A percentile compares a stretch with the other conserved stretches of the same genome.
Conservation (phyloP, 2,888 invertebrate genomes). For the Galeopsomyia nigrocyanea region DNA sequence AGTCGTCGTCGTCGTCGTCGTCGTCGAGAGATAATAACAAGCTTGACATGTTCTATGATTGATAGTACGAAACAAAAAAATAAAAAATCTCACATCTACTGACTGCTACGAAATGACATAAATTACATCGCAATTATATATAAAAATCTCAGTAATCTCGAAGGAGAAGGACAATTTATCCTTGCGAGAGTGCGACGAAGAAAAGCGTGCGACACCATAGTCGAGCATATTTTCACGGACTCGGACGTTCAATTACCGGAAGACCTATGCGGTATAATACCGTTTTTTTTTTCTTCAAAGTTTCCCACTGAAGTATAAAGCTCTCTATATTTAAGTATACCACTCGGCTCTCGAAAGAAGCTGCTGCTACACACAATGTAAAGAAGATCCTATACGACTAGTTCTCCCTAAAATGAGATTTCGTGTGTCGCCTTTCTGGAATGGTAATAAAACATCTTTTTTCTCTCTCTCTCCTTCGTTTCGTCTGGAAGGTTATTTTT, state of each 20-base stretch:
- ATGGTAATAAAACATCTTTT: conserved; percentile 13
- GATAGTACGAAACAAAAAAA: no score
- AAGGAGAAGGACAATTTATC: background rate
- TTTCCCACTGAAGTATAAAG: conserved; percentile 15
- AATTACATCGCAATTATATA: background rate
- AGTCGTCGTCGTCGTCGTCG: no score
- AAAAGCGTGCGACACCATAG: background rate
- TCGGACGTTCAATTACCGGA: conserved; percentile 14
- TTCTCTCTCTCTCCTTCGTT: background rate
- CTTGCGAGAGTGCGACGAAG: background rate
- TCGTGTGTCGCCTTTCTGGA: background rate
- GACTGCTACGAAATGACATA: no score
- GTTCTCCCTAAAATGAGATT: conserved; percentile 13
- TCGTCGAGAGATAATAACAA: no score
- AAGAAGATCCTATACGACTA: background rate
- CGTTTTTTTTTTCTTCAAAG: conserved; percentile 11
- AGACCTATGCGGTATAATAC: background rate
- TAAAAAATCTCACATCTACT: no score
- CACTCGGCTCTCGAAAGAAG: background rate
- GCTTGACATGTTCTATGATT: no score
- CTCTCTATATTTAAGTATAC: conserved; percentile 15
- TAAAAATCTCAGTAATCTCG: conserved; percentile 3
- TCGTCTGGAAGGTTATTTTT: no score
- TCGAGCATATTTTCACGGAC: background rate
- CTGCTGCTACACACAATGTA: no score